These are phyloP conservation scores for Melanotaenia boesemani DNA, from an alignment of 2,797 vertebrate genomes.

Conservation along the genomic window DNA sequence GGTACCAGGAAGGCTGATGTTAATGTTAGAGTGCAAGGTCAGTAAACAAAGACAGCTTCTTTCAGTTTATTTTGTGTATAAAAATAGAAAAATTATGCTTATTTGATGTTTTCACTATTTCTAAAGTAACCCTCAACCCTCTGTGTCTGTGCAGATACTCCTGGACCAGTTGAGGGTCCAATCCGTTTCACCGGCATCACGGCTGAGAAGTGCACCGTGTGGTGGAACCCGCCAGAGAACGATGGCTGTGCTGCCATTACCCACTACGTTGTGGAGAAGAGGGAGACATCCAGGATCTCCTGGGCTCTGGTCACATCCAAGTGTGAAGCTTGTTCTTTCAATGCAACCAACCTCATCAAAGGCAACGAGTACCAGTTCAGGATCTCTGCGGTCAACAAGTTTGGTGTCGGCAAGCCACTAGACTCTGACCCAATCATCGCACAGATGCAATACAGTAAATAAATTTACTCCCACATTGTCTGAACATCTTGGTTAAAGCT, in stretches of 20 bases:
- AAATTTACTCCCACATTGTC: background rate
- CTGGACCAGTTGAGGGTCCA: slow-evolving; percentile 94
- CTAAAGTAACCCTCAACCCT: background rate
- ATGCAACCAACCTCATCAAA: slow-evolving; percentile 92
- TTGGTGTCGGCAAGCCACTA: slow-evolving; percentile 93
- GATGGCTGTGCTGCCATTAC: slow-evolving; percentile 93
- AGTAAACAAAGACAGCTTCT: slow-evolving; percentile 7
- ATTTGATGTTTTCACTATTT: background rate
- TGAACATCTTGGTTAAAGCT: background rate
- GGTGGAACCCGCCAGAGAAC: slow-evolving; percentile 98
- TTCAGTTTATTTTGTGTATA: background rate
- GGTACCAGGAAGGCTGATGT: slow-evolving; percentile 91
- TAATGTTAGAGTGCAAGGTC: slow-evolving; percentile 97
- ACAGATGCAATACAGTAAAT: slow-evolving; percentile 98
- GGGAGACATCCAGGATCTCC: slow-evolving; percentile 95
- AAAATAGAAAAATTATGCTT: background rate
- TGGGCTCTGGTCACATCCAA: slow-evolving; percentile 95
- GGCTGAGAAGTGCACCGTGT: slow-evolving; percentile 94
- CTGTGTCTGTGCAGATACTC: slow-evolving; percentile 85
- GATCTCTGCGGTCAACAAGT: slow-evolving; percentile 96
- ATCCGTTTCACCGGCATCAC: slow-evolving; percentile 96
- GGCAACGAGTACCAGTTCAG: slow-evolving; percentile 99
- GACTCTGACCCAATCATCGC: slow-evolving; percentile 94
- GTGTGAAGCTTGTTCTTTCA: slow-evolving; percentile 94
- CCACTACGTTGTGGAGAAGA: slow-evolving; percentile 97